Evolutionary conservation across 2,113 vertebrate species (phyloP).

Genomic region (Psephotus haematonotus): DNA sequence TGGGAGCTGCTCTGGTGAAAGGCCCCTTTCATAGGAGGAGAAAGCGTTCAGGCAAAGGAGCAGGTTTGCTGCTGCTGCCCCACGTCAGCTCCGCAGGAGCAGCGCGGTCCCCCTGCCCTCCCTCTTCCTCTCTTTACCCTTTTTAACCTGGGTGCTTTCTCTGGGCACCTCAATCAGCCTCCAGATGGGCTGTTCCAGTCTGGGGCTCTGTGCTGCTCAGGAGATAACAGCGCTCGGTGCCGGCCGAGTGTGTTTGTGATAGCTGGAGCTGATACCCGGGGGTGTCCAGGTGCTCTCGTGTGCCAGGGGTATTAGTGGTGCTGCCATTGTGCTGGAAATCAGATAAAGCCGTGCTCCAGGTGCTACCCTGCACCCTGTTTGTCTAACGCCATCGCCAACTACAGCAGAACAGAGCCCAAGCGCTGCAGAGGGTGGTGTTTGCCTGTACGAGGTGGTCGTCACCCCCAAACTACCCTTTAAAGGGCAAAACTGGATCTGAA

Average conservation of each 20-base stretch:
- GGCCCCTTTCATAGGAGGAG: neutral
- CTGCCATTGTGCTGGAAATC: constrained; percentile 43
- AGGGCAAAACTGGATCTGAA: neutral
- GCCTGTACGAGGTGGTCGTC: neutral
- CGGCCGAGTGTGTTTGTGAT: constrained; percentile 33
- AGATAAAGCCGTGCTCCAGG: constrained; percentile 22
- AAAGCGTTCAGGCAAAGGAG: neutral
- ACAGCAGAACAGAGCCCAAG: neutral
- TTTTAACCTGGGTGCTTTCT: neutral
- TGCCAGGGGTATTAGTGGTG: neutral
- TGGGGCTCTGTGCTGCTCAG: constrained; percentile 16
- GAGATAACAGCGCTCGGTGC: constrained; percentile 44
- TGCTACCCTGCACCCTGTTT: constrained; percentile 48
- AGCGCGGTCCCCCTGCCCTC: neutral
- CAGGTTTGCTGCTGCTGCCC: neutral
- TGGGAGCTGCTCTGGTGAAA: neutral
- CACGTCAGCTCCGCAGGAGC: neutral
- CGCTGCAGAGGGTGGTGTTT: neutral
- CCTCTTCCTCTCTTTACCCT: neutral
- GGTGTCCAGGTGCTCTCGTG: constrained; percentile 53
- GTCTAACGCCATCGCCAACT: neutral
- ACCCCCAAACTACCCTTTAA: neutral
- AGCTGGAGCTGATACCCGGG: neutral
- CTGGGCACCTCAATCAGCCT: constrained; percentile 15
- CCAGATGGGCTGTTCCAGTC: constrained; percentile 50